A percentile compares a stretch with the other conserved stretches of the same genome.
These are phyloP conservation scores for Cataglyphis hispanica DNA, from an alignment of 1,140 invertebrate species.

Conservation along the genomic window DNA sequence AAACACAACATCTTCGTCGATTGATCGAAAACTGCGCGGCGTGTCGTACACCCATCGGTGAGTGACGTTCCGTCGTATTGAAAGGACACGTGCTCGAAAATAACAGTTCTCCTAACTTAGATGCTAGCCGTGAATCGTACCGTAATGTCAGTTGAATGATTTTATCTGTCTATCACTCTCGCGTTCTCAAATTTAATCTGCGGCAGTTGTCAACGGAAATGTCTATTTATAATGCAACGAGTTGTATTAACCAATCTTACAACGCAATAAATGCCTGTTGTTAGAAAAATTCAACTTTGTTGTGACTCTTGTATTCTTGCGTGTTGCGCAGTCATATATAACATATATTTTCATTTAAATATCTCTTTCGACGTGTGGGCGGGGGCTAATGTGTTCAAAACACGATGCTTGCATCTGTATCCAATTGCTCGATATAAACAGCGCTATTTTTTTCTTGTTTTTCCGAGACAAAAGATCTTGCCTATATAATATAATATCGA, in stretches of 20 bases:
- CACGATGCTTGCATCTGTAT: neutral
- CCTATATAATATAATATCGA: neutral
- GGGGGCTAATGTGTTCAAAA: neutral
- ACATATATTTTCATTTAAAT: conserved; percentile 16
- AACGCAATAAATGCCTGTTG: conserved; percentile 68
- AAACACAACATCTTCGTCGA: conserved; percentile 90
- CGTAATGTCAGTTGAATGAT: conserved; percentile 36
- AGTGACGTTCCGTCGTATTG: conserved; percentile 77
- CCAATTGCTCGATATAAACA: neutral
- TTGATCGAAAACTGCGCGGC: conserved; percentile 93
- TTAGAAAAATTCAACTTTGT: conserved; percentile 62
- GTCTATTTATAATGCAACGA: conserved; percentile 56
- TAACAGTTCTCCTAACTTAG: conserved; percentile 50
- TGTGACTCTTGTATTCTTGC: conserved; percentile 59
- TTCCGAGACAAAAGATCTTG: neutral
- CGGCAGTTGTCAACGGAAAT: conserved; percentile 35
- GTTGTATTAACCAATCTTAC: conserved; percentile 62
- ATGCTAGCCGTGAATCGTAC: conserved; percentile 40
- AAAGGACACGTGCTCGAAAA: conserved; percentile 49
- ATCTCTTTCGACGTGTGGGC: conserved; percentile 12
- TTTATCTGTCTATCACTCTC: conserved; percentile 32
- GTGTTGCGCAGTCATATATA: conserved; percentile 34
- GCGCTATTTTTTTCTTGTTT: neutral
- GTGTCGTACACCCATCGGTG: conserved; percentile 84
- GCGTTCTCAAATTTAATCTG: conserved; percentile 45